Percentiles rank a stretch among this genome's conserved stretches.
phyloP scores from a whole-genome alignment of 2,888 invertebrate species.

The Hyles lineata region DNA sequence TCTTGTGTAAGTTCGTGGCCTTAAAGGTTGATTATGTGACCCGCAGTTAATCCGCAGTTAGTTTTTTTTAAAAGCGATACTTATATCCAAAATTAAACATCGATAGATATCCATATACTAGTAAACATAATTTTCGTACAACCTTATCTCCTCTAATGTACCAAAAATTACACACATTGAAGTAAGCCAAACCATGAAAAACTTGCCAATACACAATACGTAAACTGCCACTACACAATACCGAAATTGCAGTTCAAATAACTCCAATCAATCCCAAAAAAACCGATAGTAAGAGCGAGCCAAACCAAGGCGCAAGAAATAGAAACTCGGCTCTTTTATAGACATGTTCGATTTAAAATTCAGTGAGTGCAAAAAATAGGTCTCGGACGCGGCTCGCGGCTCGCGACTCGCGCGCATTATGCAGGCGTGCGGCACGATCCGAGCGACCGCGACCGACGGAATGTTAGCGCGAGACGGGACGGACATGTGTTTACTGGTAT shows the following conservation, averaged over 20 bases:
- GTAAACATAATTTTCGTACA: too few relatives aligned
- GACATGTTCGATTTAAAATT: constrained; percentile 81
- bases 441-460: constrained; percentile 50
- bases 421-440: constrained; percentile 81
- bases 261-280: background rate
- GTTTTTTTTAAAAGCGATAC: too few relatives aligned
- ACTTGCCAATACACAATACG: too few relatives aligned
- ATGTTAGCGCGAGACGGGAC: constrained; percentile 40
- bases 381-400: constrained; percentile 63
- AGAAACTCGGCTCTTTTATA: constrained; percentile 65
- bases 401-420: constrained; percentile 70
- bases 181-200: too few relatives aligned
- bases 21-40: background rate
- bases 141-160: too few relatives aligned
- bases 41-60: too few relatives aligned
- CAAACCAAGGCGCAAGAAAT: constrained; percentile 64
- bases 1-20: background rate
- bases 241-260: background rate
- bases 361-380: constrained; percentile 79
- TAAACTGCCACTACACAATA: too few relatives aligned
- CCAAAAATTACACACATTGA: too few relatives aligned
- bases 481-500: constrained; percentile 9
- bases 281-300: constrained; percentile 53
- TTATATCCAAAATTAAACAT: too few relatives aligned
- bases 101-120: too few relatives aligned